Evolutionary conservation across 1,140 invertebrate genomes (phyloP).

Genomic region (Cephus cinctus): DNA sequence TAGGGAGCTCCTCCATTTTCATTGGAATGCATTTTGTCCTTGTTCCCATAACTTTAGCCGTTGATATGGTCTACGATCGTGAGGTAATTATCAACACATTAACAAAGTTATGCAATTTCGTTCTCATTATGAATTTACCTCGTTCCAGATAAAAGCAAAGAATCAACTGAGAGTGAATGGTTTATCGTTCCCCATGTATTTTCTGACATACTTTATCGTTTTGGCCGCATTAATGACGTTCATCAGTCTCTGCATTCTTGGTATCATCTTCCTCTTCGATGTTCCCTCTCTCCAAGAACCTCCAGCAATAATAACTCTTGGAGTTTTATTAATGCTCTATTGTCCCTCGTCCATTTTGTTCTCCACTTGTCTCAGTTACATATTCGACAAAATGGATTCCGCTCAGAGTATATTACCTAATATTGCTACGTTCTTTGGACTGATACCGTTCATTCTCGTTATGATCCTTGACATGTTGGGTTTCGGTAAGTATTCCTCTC

Average conservation of each 20-base stretch:
- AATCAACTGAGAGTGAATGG: constrained; percentile 83
- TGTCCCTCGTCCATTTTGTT: constrained; percentile 75
- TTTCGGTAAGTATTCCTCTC: constrained; percentile 58
- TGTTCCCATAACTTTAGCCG: constrained; percentile 72
- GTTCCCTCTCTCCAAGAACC: constrained; percentile 66
- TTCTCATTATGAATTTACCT: constrained; percentile 11
- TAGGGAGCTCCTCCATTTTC: constrained; percentile 69
- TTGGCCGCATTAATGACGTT: constrained; percentile 69
- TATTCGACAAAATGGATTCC: constrained; percentile 80
- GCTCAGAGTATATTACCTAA: constrained; percentile 77
- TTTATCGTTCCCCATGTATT: constrained; percentile 75
- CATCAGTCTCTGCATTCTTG: constrained; percentile 65
- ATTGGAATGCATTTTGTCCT: constrained; percentile 78
- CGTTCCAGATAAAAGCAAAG: constrained; percentile 74
- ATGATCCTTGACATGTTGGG: constrained; percentile 68
- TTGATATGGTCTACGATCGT: constrained; percentile 82
- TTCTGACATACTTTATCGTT: constrained; percentile 72
- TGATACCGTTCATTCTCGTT: constrained; percentile 73
- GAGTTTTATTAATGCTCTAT: constrained; percentile 69
- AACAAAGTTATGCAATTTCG: constrained; percentile 1
- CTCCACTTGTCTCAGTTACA: constrained; percentile 73
- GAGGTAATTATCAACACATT: constrained; percentile 61
- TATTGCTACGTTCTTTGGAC: constrained; percentile 71
- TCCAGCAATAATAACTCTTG: constrained; percentile 69
- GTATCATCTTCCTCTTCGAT: constrained; percentile 68